Conservation (phyloP, 1,140 invertebrate species). For the Diorhabda elongata region DNA sequence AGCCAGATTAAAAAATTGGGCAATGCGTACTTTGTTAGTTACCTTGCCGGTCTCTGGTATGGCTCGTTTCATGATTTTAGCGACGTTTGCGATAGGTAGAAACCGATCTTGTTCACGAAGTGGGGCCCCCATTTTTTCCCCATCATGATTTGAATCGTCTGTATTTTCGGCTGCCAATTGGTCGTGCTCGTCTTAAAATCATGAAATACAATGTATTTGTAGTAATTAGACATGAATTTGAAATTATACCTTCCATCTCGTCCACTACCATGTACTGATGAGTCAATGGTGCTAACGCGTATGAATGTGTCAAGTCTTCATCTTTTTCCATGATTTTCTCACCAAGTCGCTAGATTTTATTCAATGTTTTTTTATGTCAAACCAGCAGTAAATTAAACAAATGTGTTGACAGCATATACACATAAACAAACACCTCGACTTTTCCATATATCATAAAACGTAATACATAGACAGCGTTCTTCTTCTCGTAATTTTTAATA, state of each 20-base stretch:
- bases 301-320: slow-evolving; percentile 31
- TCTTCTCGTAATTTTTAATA: no score
- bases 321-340: slow-evolving; percentile 25
- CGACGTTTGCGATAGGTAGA: slow-evolving; percentile 96
- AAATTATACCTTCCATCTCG: slow-evolving; percentile 35
- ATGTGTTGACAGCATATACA: no score
- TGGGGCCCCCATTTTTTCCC: slow-evolving; percentile 51
- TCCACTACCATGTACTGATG: slow-evolving; percentile 40
- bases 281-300: slow-evolving; percentile 25
- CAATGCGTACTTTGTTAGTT: slow-evolving; percentile 43
- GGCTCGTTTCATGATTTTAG: slow-evolving; percentile 98
- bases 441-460: no score
- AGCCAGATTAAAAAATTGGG: not conserved
- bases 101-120: slow-evolving; percentile 91
- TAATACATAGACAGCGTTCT: no score
- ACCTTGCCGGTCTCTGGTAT: slow-evolving; percentile 95
- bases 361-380: no score
- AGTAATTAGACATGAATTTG: not conserved
- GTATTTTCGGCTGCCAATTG: slow-evolving; percentile 60
- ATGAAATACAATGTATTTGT: not conserved
- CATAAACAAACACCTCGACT: no score
- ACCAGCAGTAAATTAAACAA: no score
- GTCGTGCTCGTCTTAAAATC: slow-evolving; percentile 37
- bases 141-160: slow-evolving; percentile 67
- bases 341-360: not conserved